Conservation (phyloP, 2,113 vertebrate species). For the Nyctibius bracteatus region DNA sequence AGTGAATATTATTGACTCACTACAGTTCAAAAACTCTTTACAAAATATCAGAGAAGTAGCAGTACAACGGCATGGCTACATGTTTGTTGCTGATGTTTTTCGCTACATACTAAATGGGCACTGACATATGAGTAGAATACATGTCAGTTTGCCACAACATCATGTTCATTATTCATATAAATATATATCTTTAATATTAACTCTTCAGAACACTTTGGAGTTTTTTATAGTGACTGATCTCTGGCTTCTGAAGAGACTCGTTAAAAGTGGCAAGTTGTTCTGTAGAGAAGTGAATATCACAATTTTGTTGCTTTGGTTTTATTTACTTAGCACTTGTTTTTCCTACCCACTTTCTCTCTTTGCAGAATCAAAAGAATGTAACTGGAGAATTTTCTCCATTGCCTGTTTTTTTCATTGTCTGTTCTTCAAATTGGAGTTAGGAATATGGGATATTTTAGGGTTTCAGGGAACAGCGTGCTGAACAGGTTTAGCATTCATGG, state of each 20-base stretch:
- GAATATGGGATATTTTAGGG: neutral
- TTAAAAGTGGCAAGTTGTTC: neutral
- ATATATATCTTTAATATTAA: neutral
- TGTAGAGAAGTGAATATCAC: neutral
- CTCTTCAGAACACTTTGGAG: neutral
- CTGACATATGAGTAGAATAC: neutral
- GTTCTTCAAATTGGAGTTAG: neutral
- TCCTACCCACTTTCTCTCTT: neutral
- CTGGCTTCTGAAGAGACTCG: neutral
- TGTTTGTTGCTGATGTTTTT: neutral
- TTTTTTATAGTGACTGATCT: neutral
- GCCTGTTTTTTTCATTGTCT: neutral
- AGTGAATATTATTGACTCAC: neutral
- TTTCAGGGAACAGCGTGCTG: neutral
- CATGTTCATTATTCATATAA: neutral
- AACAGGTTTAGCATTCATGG: neutral
- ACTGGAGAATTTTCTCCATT: neutral
- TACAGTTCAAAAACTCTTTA: neutral
- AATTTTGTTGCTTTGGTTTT: neutral
- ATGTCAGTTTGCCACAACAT: neutral
- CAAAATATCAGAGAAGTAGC: neutral
- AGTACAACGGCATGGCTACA: neutral
- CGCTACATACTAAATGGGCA: neutral
- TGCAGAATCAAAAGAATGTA: neutral
- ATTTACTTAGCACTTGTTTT: neutral